Evolutionary conservation across 2,888 invertebrate species (phyloP), one percentile per base, ranked within the genome.

Genomic region (Meliscaeva auricollis): DNA sequence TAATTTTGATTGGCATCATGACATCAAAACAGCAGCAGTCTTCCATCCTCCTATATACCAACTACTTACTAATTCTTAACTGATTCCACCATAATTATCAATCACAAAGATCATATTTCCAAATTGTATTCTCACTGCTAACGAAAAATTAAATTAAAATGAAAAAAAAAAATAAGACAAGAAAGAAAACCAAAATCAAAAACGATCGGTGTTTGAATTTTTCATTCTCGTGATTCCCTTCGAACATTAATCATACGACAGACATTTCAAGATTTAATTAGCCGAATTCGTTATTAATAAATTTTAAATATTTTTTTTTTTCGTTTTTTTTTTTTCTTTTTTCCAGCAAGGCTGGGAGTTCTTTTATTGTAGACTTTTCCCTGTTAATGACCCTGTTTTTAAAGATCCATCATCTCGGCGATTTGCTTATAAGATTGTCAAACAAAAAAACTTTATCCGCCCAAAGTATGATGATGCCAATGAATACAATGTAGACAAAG

Each of bases 211-310:
- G 70, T 69, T 41, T 58, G n/a, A 46, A 9, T 58, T 62, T 44
- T 54, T 44, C 20, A 15, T 58, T 58, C 20, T 46, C n/a, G 48
- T 30, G 54, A 44, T 58, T 58, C 48, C 17, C n/a, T 68, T 35
- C 13, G 72, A 46, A 41, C 76, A 85, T 85, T 85, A 85, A 85
- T 85, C 84, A 85, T 75, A 60, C 54, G 48, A 80, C 72, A 76
- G 84, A 80, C 84, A 50, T 85, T 75, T 85, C 80, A 76, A 76
- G 80, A 85, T 85, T 85, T 85, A 85, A 85, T 85, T 85, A 85
- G 76, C 66, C 60, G 84, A 70, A 80, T 75, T 84, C 84, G 66
- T 72, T 73, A 85, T 80, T 85, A 80, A 85, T 85, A 80, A 38
- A 26, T 4, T 26, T 44, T 72, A 76, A 48, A 48, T 69, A 41